Evolutionary conservation across 2,888 invertebrate species (phyloP), one percentile per base, ranked within the genome.

Genomic region (Pharmacophagus antenor): DNA sequence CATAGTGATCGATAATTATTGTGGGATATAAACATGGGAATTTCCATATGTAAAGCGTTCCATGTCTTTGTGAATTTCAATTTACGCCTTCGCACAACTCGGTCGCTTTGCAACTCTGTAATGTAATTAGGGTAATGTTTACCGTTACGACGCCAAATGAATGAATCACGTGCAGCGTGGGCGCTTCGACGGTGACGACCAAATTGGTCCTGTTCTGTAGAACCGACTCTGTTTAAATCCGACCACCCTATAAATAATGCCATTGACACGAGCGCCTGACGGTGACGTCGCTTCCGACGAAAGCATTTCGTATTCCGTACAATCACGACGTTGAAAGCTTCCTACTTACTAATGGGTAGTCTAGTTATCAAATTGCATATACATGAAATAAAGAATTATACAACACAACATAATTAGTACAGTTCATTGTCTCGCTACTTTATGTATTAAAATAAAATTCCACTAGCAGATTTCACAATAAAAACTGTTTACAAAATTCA

Each of bases 151-250:
- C 66, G 84, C 85, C 83, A 84, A 85, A 79, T 73, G 71, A 71
- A 81, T 88, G 88, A 86, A 85, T 88, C 88, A 88, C 83, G 77
- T 74, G 80, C 62, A 67, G 79, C 80, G 87, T 86, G 79, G 88
- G 87, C 74, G 82, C 72, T 71, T 71, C 69, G 74, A 71, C 70
- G 67, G 68, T 74, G 70, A 72, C 77, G 73, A 78, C 84, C 82
- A 83, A 87, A 86, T 79, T 77, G 65, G 81, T 82, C 73, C 78
- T 71, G 79, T 77, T 77, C 75, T 77, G 76, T 74, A 71, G 73
- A 74, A 74, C 74, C 75, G 72, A 72, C 76, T 72, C 71, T 73
- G 69, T 73, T 74, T 71, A 71, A 73, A 80, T 80, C 70, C 68
- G 74, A 74, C 74, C 76, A 74, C 73, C 77, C 82, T 83, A 81